Percentiles rank a stretch among this genome's conserved stretches.
Evolutionary conservation across 2,797 vertebrate species (phyloP).

Genomic region (Paratrypauchen microcephalus): DNA sequence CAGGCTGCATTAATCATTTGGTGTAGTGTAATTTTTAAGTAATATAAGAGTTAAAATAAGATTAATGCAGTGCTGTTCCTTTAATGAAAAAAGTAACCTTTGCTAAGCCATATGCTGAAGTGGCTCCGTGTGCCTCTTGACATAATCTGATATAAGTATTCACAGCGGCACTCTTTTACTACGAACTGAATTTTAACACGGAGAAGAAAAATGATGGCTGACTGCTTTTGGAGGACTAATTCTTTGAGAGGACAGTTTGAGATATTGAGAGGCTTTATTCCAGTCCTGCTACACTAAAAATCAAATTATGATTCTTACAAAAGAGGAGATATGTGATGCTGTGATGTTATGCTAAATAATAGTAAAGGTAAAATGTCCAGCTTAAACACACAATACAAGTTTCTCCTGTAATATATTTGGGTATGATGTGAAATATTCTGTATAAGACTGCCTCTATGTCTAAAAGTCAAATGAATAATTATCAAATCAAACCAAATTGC

Average conservation of each 20-base stretch:
- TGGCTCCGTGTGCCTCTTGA: neutral
- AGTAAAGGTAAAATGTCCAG: no score
- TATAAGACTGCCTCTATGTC: no score
- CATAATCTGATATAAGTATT: conserved; percentile 14
- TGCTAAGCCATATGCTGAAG: conserved; percentile 4
- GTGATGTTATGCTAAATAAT: no score
- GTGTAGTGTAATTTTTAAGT: neutral
- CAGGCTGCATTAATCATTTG: conserved; percentile 2
- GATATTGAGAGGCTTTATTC: neutral
- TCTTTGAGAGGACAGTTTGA: conserved; percentile 22
- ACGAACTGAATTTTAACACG: conserved; percentile 6
- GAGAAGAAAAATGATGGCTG: conserved; percentile 1
- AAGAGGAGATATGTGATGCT: neutral
- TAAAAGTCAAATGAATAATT: no score
- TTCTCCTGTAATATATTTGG: no score
- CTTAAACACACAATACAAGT: no score
- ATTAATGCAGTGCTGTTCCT: neutral
- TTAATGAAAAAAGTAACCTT: conserved; percentile 8
- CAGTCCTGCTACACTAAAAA: neutral
- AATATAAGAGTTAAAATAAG: conserved; percentile 11
- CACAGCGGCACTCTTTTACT: conserved; percentile 6
- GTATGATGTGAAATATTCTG: no score
- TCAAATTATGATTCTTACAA: neutral
- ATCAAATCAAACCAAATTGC: no score
- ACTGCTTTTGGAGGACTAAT: conserved; percentile 4